Base-by-base conservation (phyloP, 1,140 invertebrate species). In the Macrobrachium nipponense region DNA sequence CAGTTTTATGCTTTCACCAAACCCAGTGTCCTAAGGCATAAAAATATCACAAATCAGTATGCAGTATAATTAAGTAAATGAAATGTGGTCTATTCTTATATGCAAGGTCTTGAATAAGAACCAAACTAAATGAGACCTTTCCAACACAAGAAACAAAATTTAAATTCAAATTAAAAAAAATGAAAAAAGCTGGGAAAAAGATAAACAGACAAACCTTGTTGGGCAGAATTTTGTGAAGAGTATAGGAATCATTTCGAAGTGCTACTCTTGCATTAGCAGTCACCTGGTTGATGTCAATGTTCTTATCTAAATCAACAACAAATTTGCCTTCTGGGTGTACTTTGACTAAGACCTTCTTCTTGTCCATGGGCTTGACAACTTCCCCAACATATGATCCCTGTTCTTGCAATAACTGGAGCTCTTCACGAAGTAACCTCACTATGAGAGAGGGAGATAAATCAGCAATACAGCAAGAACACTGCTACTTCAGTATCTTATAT, bases 351-450 rank as follows among this genome's bases (percentile, higher is more conserved):
- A 99, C 98, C 92, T 99, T 99, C 92, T 99, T 99, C 91, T 99
- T 99, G 91, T 99, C 98, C 98, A 99, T 99, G 0, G 98, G 97
- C 91, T 99, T 99, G 0, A 99, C 98, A 51, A 99, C 98, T 93
- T 99, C 99, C 15, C 99, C 99, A 8, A 99, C 99, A 92, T 99
- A 99, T 15, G 98, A 99, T 14, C 99, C 99, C 92, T 99, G 99
- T 90, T 99, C 99, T 92, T 99, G 99, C 15, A 99, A 93, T 15
- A 99, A 93, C 92, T 99, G 98, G 0, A 99, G 92, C 91, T 99
- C 99, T 92, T 99, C 99, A 18, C 98, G 94, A 59, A 99, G 92
- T 96, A 99, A 98, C 73, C 98, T 95, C 51, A 99, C 98, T 97
- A 90, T 62, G 90, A 90, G 17, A 43, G 2, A 18, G 90, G 58